These are phyloP conservation scores for Venturia canescens DNA, from an alignment of 1,140 invertebrate genomes.

Conservation along the genomic window DNA sequence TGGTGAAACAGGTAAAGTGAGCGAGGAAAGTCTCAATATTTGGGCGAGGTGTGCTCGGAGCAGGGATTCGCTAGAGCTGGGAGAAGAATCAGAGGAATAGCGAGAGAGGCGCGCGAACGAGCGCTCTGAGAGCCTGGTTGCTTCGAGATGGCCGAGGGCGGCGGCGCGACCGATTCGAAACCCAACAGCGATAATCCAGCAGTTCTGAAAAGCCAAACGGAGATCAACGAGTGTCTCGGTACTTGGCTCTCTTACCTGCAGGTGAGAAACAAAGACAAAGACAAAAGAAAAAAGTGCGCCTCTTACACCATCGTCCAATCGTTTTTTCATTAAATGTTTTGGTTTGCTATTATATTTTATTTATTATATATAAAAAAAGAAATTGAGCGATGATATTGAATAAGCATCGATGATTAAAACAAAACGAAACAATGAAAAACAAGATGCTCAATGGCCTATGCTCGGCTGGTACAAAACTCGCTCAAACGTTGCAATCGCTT, in stretches of 20 bases:
- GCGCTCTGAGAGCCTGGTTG: slow-evolving; percentile 1
- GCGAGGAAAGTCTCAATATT: slow-evolving; percentile 39
- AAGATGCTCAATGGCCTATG: slow-evolving; percentile 81
- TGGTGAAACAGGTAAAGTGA: slow-evolving; percentile 40
- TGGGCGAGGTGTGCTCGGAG: background rate
- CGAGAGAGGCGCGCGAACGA: background rate
- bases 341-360: background rate
- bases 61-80: too few relatives aligned
- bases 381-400: too few relatives aligned
- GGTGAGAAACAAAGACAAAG: slow-evolving; percentile 69
- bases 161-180: slow-evolving; percentile 66
- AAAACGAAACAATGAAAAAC: slow-evolving; percentile 23
- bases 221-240: slow-evolving; percentile 80
- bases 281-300: too few relatives aligned
- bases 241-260: slow-evolving; percentile 82
- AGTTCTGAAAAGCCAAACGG: slow-evolving; percentile 73
- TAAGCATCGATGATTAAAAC: background rate
- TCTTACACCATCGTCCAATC: too few relatives aligned
- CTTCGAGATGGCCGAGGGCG: slow-evolving; percentile 72
- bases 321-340: background rate
- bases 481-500: slow-evolving; percentile 78
- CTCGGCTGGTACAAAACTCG: slow-evolving; percentile 78
- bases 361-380: too few relatives aligned
- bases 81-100: background rate
- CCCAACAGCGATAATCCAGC: slow-evolving; percentile 70